A percentile compares a stretch with the other conserved stretches of the same genome.
These are phyloP conservation scores for Periophthalmus modestus DNA, from an alignment of 2,113 vertebrate species.

Conservation along the genomic window DNA sequence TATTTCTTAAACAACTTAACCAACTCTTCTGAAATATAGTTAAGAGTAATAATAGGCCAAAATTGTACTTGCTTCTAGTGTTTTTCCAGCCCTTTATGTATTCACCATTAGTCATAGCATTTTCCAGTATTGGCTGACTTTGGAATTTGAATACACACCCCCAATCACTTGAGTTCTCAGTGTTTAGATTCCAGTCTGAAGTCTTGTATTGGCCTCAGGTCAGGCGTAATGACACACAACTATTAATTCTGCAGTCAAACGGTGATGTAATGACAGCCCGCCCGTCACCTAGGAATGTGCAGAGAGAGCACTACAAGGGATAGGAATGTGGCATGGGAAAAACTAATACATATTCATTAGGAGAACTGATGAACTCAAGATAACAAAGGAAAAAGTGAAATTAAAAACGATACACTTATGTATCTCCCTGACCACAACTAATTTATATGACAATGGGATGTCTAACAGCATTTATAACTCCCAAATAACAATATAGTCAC, in stretches of 20 bases:
- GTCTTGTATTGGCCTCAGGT: conserved; percentile 48
- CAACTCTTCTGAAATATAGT: not conserved
- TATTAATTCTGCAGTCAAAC: conserved; percentile 61
- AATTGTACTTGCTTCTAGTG: not conserved
- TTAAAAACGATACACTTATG: not conserved
- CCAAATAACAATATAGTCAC: no score
- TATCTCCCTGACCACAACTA: not conserved
- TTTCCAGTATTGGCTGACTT: not conserved
- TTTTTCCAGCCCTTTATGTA: not conserved
- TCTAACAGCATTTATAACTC: no score
- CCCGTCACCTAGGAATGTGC: conserved; percentile 65
- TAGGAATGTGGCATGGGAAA: conserved; percentile 46
- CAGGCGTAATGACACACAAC: conserved; percentile 64
- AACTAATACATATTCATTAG: conserved; percentile 19
- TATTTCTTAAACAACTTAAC: not conserved
- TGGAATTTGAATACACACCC: not conserved
- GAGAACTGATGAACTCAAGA: not conserved
- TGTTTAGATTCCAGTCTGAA: conserved; percentile 49
- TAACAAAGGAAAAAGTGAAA: not conserved
- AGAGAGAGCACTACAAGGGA: conserved; percentile 47
- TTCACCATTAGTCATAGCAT: not conserved
- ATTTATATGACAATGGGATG: no score
- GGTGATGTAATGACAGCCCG: conserved; percentile 69
- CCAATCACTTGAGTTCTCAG: conserved; percentile 31
- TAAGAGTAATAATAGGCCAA: not conserved